Conservation (phyloP, 2,797 vertebrate species). For the Moxostoma hubbsi region DNA sequence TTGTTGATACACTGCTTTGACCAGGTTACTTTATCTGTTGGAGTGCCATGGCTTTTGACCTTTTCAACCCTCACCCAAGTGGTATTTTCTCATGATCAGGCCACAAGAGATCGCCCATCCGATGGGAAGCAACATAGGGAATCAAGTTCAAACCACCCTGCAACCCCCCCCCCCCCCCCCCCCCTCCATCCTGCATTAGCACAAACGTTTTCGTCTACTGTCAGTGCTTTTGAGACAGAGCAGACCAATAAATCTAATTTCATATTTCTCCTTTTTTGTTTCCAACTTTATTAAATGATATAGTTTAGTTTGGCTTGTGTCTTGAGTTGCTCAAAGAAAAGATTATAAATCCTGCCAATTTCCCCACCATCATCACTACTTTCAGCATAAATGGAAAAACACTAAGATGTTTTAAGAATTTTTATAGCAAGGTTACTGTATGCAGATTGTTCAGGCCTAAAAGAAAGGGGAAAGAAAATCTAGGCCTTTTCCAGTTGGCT, state of each 20-base stretch:
- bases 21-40: constrained; percentile 73
- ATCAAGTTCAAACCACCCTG: constrained; percentile 41
- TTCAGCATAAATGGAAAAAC: constrained; percentile 67
- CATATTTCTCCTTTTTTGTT: constrained; percentile 75
- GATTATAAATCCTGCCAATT: constrained; percentile 65
- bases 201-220: constrained; percentile 72
- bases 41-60: constrained; percentile 65
- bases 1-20: constrained; percentile 70
- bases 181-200: constrained; percentile 59
- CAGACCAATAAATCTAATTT: constrained; percentile 76
- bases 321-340: constrained; percentile 61
- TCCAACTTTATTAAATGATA: constrained; percentile 73
- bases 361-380: no score
- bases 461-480: background rate
- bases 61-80: constrained; percentile 58
- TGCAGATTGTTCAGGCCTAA: background rate
- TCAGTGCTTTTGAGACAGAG: constrained; percentile 65
- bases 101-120: constrained; percentile 51
- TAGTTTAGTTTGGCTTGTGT: constrained; percentile 73
- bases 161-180: constrained; percentile 26
- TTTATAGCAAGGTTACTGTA: background rate
- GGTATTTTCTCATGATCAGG: constrained; percentile 59
- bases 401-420: constrained; percentile 11
- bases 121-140: constrained; percentile 55
- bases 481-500: background rate